Conservation (phyloP, 2,888 invertebrate species). For the Elysia crispata region DNA sequence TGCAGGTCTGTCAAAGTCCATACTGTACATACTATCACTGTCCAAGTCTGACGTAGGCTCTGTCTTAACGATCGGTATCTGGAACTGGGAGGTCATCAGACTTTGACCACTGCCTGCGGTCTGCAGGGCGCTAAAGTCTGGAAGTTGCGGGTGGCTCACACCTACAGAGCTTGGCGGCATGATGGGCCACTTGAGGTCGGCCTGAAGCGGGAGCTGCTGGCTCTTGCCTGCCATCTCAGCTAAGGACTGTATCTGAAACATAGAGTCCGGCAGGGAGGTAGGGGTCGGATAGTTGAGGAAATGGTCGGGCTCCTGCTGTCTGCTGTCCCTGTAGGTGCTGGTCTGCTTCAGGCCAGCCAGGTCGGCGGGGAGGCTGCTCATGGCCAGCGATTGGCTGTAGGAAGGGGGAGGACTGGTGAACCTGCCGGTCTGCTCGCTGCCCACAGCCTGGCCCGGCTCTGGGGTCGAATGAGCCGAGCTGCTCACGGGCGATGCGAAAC, state of each 20-base stretch:
- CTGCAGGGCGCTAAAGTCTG: slow-evolving; percentile 71
- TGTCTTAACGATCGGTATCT: slow-evolving; percentile 63
- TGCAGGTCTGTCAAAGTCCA: slow-evolving; percentile 54
- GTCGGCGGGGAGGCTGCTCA: slow-evolving; percentile 53
- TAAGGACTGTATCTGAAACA: slow-evolving; percentile 52
- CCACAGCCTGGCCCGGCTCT: slow-evolving; percentile 62
- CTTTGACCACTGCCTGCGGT: slow-evolving; percentile 49
- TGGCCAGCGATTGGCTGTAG: slow-evolving; percentile 60
- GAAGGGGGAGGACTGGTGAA: slow-evolving; percentile 67
- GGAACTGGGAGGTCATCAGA: slow-evolving; percentile 51
- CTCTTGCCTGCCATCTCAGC: slow-evolving; percentile 51
- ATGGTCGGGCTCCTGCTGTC: slow-evolving; percentile 50
- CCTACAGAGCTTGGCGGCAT: slow-evolving; percentile 40
- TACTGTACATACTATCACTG: slow-evolving; percentile 54
- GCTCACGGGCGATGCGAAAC: slow-evolving; percentile 64
- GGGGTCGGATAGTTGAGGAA: slow-evolving; percentile 48
- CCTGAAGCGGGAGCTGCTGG: slow-evolving; percentile 43
- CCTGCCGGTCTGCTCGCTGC: slow-evolving; percentile 55
- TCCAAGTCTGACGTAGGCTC: slow-evolving; percentile 62
- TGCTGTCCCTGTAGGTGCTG: slow-evolving; percentile 81
- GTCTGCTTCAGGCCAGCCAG: slow-evolving; percentile 81
- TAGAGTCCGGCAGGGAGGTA: slow-evolving; percentile 45
- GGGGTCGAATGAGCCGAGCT: slow-evolving; percentile 67
- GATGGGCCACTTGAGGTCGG: slow-evolving; percentile 53
- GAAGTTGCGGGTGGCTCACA: slow-evolving; percentile 59